Conservation (phyloP, 2,113 vertebrate genomes). For the Promerops cafer region DNA sequence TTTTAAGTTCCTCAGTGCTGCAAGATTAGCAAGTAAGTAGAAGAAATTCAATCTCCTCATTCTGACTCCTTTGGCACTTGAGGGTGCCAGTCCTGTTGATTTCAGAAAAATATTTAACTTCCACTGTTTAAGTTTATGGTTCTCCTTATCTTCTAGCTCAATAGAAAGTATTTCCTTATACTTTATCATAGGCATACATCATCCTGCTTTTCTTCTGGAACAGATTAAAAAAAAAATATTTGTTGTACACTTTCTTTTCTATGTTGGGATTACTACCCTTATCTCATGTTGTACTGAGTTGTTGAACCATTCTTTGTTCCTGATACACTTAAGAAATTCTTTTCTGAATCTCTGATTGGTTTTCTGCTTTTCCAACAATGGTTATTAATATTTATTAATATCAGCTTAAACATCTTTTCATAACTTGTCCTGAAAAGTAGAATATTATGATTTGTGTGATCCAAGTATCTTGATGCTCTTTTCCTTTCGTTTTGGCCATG, state of each 20-base stretch:
- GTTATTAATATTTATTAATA: neutral
- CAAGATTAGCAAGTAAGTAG: neutral
- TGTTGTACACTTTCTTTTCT: neutral
- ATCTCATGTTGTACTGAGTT: neutral
- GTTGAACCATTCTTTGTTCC: neutral
- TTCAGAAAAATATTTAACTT: slow-evolving; percentile 27
- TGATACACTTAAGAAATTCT: neutral
- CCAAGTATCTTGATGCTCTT: neutral
- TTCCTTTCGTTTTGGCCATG: neutral
- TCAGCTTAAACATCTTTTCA: neutral
- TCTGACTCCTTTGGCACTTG: neutral
- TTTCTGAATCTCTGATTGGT: neutral
- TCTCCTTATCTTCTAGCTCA: neutral
- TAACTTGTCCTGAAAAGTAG: neutral
- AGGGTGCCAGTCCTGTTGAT: neutral
- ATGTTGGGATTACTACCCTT: neutral
- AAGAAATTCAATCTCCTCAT: neutral
- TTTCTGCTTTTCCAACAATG: neutral
- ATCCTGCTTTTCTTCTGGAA: slow-evolving; percentile 1
- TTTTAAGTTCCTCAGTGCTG: neutral
- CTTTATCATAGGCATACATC: slow-evolving; percentile 10
- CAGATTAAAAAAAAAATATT: neutral
- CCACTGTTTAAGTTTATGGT: neutral
- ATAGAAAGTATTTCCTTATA: slow-evolving; percentile 26
- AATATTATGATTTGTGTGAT: neutral